Evolutionary conservation across 2,888 invertebrate genomes (phyloP), one percentile per base, ranked within the genome.

Genomic region (Cataglyphis livida): DNA sequence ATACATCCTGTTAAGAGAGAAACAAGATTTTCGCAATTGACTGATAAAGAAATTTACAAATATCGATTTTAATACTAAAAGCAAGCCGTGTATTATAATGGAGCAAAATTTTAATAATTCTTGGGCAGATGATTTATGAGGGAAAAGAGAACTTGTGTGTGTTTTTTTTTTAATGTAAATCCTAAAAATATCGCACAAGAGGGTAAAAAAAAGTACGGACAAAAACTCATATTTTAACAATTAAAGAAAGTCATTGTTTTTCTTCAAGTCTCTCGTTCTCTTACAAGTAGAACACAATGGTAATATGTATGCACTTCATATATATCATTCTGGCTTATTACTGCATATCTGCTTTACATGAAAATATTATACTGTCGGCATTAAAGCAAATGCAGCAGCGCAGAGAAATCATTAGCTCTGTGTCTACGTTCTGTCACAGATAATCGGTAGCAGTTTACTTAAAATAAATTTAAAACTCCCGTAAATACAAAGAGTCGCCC

Each of bases 401-500:
- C 18, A 35, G 65, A 76, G 44, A 68, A 41, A 41, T 68, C 44
- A 61, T 70, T 59, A 59, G 59, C 12, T 78, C 41, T 44, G 28
- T 76, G 38, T 65, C 54, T 32, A 41, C 32, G 28, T 66, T 18
- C 41, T 64, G 59, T 83, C 65, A 73, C 41, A 70, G 48, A 78
- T 57, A 76, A 83, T 85, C 59, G 21, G n/a, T 66, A 76, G 51
- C 59, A 48, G 18, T 66, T 68, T 32, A 41, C 48, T 51, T 51
- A 65, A 68, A 79, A 35, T 70, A 32, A 74, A 70, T 35, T 44
- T 21, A 18, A 68, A 66, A 57, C 51, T 48, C 89, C 90, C 88
- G 90, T 86, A 90, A 91, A 92, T 91, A 91, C 87, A 87, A 81
- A 82, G 48, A 87, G 85, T 85, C 87, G 92, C 92, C 51, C 51